Evolutionary conservation across 2,888 invertebrate genomes (phyloP), one percentile per base, ranked within the genome.

Genomic region (Cremastinae sp.): DNA sequence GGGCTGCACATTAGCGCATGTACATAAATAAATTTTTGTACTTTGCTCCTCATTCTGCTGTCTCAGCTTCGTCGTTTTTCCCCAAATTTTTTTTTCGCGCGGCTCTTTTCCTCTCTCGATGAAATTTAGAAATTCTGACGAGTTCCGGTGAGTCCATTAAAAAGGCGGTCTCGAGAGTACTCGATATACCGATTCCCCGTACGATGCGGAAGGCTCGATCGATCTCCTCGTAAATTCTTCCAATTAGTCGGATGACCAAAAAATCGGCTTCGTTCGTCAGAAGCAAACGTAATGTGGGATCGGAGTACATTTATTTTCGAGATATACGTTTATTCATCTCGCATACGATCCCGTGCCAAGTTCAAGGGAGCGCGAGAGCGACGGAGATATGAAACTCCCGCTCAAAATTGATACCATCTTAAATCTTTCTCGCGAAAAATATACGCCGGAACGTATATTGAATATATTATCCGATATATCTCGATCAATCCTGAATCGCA

Each of bases 161-260:
- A 72, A 71, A 62, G 49, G 54, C 45, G 56, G 36, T 54, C 36
- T 51, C 38, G 56, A n/a, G 47, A 59, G 20, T 58, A 16, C 10
- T 12, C 41, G 36, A 56, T 22, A 45, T 36, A 22, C 20, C 36
- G 51, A n/a, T 71, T 76, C 68, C 59, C 38, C 9, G 43, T 68
- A 68, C 62, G 47, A 43, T 56, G 54, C 80, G 76, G 77, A 79
- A 83, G 79, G 78, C 77, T 68, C 71, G n/a, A 45, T 45, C 56
- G 61, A 66, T 73, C 43, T 71, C 75, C 79, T 88, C 86, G 84
- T 87, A 86, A 86, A 88, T 85, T 85, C 82, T 81, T 62, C 85
- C 86, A 87, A 87, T 87, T 87, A 87, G 84, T 78, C 80, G 79
- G 83, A 82, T 83, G 79, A 80, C 81, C 78, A 83, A 83, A 86